These are phyloP conservation scores for Caranx melampygus DNA, from an alignment of 2,113 vertebrate genomes.

Conservation along the genomic window DNA sequence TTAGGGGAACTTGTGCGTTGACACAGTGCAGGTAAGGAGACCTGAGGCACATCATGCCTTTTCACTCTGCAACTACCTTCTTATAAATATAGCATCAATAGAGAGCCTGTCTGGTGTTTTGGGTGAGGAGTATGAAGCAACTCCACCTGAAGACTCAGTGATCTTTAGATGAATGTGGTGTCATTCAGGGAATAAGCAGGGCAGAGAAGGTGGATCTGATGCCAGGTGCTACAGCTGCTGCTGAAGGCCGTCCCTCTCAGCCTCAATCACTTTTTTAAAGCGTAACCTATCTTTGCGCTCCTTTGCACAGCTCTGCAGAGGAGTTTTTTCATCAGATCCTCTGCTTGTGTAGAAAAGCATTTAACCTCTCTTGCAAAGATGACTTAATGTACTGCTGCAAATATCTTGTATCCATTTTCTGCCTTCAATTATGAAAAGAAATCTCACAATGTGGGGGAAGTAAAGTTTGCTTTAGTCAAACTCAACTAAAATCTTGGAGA, in stretches of 20 bases:
- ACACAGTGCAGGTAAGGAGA: slow-evolving; percentile 59
- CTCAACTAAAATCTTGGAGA: not conserved
- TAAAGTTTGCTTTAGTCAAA: slow-evolving; percentile 24
- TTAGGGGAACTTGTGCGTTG: slow-evolving; percentile 44
- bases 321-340: slow-evolving; percentile 48
- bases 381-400: slow-evolving; percentile 17
- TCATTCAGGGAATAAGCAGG: slow-evolving; percentile 68
- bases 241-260: slow-evolving; percentile 58
- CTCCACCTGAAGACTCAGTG: slow-evolving; percentile 69
- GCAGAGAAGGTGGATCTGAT: slow-evolving; percentile 61
- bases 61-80: slow-evolving; percentile 58
- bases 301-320: slow-evolving; percentile 37
- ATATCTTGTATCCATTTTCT: slow-evolving; percentile 22
- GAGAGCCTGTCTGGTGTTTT: slow-evolving; percentile 66
- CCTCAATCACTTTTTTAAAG: slow-evolving; percentile 65
- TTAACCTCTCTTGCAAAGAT: slow-evolving; percentile 33
- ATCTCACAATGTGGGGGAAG: not conserved
- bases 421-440: not conserved
- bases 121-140: slow-evolving; percentile 70
- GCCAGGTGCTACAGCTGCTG: slow-evolving; percentile 62
- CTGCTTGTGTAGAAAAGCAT: slow-evolving; percentile 30
- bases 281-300: slow-evolving; percentile 45
- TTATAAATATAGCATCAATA: slow-evolving; percentile 83
- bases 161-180: slow-evolving; percentile 75
- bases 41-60: slow-evolving; percentile 62